Evolutionary conservation across 2,113 vertebrate species (phyloP).

Genomic region (Sander lucioperca): DNA sequence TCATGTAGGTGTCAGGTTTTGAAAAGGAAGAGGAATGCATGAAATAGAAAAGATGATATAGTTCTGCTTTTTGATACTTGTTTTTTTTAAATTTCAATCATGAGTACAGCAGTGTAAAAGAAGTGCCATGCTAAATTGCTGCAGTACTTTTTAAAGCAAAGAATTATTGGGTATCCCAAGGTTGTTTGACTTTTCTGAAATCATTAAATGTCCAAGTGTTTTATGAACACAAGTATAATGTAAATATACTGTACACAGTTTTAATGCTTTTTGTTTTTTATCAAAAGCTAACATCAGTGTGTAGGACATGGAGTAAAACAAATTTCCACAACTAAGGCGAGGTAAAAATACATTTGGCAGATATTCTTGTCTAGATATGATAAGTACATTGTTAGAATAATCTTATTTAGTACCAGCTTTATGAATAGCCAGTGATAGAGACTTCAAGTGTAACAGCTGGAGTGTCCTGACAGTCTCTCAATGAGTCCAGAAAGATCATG

Average conservation of each 20-base stretch:
- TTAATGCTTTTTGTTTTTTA: neutral
- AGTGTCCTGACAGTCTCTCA: neutral
- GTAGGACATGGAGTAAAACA: neutral
- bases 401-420: neutral
- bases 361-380: neutral
- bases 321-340: neutral
- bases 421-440: neutral
- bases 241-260: no score
- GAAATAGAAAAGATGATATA: neutral
- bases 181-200: neutral
- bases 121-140: neutral
- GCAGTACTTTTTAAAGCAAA: neutral
- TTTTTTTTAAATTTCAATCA: no score
- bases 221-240: no score
- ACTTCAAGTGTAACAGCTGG: slow-evolving; percentile 20
- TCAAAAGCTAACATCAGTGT: neutral
- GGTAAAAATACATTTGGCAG: neutral
- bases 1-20: neutral
- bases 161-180: neutral
- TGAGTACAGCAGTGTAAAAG: no score
- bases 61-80: neutral
- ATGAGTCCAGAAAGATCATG: slow-evolving; percentile 7
- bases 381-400: neutral
- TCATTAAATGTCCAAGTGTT: neutral
- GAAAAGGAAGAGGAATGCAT: neutral